Base-by-base conservation (phyloP, 2,113 vertebrate species). In the Notothenia coriiceps region DNA sequence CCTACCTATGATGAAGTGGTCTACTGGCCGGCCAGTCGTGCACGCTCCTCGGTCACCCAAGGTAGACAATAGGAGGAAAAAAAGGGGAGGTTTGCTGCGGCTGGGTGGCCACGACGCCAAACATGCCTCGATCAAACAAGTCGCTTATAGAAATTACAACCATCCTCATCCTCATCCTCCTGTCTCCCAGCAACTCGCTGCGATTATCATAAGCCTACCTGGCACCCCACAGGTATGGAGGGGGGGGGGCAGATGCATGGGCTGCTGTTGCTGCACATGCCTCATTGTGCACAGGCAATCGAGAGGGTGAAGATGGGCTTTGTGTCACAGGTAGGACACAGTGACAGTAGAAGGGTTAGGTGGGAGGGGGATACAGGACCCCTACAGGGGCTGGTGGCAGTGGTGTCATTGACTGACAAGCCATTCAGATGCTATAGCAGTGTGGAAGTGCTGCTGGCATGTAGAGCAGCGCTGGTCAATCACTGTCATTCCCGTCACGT, bases 401-500 rank as follows among this genome's bases (percentile, higher is more conserved):
- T 14, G 86, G 43, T 46, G 74, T 54, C 74, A 33, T 3, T 81
- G 82, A 81, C 74, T 82, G 75, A 78, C 79, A 77, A 44, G 86
- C 72, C 74, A 75, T 74, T 87, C 46, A 80, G 74, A 82, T 60
- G 84, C 49, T 44, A 71, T 68, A 83, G 83, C 73, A 59, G 83
- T 5, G 76, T 72, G 76, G 56, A 65, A n/a, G 88, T 61, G 80
- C 78, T 56, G 75, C 75, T 70, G 83, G 86, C 86, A 74, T 84
- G 83, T 66, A 75, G 76, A 90, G 88, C 86, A 87, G 83, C 77
- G 78, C 77, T 15, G 86, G 60, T 89, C 90, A 77, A 86, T 89
- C 92, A 81, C 91, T 86, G 90, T 92, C 90, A 94, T 94, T 90
- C 92, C 70, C 82, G 66, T 93, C 91, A 94, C 93, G 92, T 94